Conservation (phyloP, 1,140 invertebrate genomes). For the Calephelis nemesis region DNA sequence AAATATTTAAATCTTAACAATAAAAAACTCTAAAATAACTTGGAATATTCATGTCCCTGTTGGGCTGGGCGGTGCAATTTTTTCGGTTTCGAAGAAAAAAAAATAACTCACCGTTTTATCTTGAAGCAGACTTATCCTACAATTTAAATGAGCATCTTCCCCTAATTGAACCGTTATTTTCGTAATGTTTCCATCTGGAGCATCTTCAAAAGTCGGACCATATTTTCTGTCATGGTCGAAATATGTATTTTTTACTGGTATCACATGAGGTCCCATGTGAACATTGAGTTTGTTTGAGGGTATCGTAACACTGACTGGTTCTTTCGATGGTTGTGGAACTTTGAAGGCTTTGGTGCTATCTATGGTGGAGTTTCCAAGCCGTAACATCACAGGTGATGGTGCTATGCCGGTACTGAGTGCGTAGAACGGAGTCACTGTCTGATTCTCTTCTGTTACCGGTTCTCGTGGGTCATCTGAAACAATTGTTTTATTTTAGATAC, state of each 20-base stretch:
- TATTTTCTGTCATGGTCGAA: slow-evolving; percentile 82
- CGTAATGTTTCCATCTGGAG: slow-evolving; percentile 80
- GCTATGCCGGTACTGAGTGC: slow-evolving; percentile 58
- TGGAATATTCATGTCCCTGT: no score
- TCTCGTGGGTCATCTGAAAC: slow-evolving; percentile 51
- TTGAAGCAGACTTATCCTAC: slow-evolving; percentile 89
- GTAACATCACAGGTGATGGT: slow-evolving; percentile 64
- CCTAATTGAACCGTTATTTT: slow-evolving; percentile 91
- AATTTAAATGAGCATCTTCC: slow-evolving; percentile 88
- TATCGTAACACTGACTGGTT: slow-evolving; percentile 31
- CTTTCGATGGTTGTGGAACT: slow-evolving; percentile 59
- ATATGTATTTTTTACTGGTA: slow-evolving; percentile 69
- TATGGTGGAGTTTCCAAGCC: slow-evolving; percentile 73
- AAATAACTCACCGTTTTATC: slow-evolving; percentile 88
- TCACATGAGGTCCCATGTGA: slow-evolving; percentile 63
- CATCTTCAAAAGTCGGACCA: slow-evolving; percentile 85
- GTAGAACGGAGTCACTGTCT: slow-evolving; percentile 64
- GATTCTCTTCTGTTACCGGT: slow-evolving; percentile 48
- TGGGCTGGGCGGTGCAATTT: no score
- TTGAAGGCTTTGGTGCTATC: slow-evolving; percentile 74
- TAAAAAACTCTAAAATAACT: no score
- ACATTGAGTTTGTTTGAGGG: slow-evolving; percentile 29
- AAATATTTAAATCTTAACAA: no score
- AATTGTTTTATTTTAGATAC: not conserved
- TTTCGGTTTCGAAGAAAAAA: no score